A percentile compares a stretch with the other conserved stretches of the same genome.
These are phyloP conservation scores for Phylloscopus trochilus DNA, from an alignment of 2,113 vertebrate genomes.

Conservation along the genomic window DNA sequence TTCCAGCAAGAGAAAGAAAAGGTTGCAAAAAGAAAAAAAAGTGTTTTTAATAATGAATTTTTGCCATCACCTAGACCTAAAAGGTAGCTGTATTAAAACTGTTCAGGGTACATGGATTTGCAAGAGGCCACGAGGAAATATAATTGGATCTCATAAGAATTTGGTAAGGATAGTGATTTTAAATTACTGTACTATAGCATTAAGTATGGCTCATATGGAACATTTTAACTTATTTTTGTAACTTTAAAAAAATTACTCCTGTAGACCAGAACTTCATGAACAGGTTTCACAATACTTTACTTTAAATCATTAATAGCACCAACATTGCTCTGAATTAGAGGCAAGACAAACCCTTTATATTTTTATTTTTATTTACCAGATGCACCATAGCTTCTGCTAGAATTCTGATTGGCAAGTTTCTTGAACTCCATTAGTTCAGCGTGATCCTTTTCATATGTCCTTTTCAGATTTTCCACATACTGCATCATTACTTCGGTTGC, in stretches of 20 bases:
- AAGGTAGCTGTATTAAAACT: background rate
- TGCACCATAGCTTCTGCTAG: conserved; percentile 85
- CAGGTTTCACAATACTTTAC: background rate
- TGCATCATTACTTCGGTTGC: conserved; percentile 99
- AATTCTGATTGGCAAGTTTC: conserved; percentile 97
- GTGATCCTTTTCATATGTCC: conserved; percentile 96
- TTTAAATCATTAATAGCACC: background rate
- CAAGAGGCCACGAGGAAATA: background rate
- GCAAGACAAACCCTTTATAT: background rate
- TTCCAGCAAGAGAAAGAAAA: background rate
- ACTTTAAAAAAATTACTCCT: background rate
- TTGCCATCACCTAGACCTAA: background rate
- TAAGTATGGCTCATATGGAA: background rate
- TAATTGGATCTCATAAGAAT: background rate
- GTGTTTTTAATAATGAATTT: background rate
- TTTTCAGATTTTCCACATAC: conserved; percentile 96
- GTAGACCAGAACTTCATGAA: background rate
- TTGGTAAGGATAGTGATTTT: background rate
- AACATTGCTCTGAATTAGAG: background rate
- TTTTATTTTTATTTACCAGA: conserved; percentile 77
- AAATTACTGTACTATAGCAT: background rate
- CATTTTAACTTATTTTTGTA: background rate
- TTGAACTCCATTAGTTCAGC: conserved; percentile 96
- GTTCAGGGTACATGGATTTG: background rate
- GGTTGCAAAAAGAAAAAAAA: background rate